These are phyloP conservation scores for Prietella phreatophila DNA, from an alignment of 2,113 vertebrate species.

Conservation along the genomic window DNA sequence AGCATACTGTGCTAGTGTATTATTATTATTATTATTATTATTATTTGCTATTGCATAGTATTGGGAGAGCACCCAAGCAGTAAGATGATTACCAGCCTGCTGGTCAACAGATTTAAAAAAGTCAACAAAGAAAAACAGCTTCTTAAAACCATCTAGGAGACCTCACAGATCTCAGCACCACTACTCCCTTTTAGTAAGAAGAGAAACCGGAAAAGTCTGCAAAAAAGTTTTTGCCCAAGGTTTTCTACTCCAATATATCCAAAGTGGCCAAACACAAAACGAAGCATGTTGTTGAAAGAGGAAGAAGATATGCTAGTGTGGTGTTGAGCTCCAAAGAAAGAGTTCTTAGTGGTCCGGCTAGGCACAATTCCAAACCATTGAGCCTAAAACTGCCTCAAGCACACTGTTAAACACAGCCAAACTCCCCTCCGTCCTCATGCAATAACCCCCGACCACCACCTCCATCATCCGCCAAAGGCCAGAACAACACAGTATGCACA, in stretches of 20 bases:
- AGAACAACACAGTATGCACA: conserved; percentile 60
- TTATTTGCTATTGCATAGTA: neutral
- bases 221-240: neutral
- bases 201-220: conserved; percentile 32
- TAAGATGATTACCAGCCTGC: neutral
- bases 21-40: neutral
- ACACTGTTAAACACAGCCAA: conserved; percentile 57
- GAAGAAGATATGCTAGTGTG: conserved; percentile 16
- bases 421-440: conserved; percentile 52
- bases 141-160: neutral
- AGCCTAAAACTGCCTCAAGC: conserved; percentile 49
- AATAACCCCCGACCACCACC: conserved; percentile 3
- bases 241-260: conserved; percentile 18
- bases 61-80: neutral
- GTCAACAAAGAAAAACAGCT: neutral
- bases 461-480: conserved; percentile 56
- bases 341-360: conserved; percentile 45
- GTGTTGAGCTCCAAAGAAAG: conserved; percentile 49
- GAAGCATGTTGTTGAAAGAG: conserved; percentile 33
- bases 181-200: neutral
- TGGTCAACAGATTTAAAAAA: neutral
- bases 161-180: conserved; percentile 9
- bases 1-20: neutral
- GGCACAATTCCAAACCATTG: conserved; percentile 55
- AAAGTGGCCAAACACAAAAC: conserved; percentile 29